A percentile compares a stretch with the other conserved stretches of the same genome.
These are phyloP conservation scores for Microcaecilia unicolor DNA, from an alignment of 2,797 vertebrate genomes.

Conservation along the genomic window DNA sequence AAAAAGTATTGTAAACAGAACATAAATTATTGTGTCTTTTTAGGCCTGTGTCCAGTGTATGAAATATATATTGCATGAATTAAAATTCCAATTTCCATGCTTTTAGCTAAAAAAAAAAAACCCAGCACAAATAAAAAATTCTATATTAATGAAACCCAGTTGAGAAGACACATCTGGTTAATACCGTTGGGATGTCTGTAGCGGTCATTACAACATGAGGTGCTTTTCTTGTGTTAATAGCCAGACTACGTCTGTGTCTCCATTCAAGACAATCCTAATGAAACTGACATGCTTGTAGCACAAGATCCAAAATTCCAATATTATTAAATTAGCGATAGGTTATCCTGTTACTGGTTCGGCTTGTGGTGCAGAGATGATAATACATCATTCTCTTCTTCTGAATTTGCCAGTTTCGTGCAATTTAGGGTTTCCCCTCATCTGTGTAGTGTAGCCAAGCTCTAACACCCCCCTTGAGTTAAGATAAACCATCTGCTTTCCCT, in stretches of 20 bases:
- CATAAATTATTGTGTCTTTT: too few relatives aligned
- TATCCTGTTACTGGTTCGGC: background rate
- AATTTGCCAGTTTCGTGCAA: slow-evolving; percentile 16
- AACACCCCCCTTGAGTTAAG: slow-evolving; percentile 26
- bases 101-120: slow-evolving; percentile 5
- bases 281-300: slow-evolving; percentile 8
- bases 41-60: too few relatives aligned
- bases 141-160: slow-evolving; percentile 4
- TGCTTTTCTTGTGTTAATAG: background rate
- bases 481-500: slow-evolving; percentile 27
- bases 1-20: too few relatives aligned
- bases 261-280: background rate
- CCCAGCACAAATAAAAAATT: background rate
- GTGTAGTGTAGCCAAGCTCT: background rate
- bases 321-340: background rate
- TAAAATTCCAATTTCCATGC: too few relatives aligned
- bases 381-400: slow-evolving; percentile 7
- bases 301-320: background rate
- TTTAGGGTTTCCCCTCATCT: slow-evolving; percentile 7
- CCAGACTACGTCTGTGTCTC: background rate
- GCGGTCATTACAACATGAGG: slow-evolving; percentile 8
- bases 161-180: background rate
- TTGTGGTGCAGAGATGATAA: background rate
- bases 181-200: slow-evolving; percentile 5
- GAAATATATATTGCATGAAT: too few relatives aligned